A percentile compares a stretch with the other conserved stretches of the same genome.
Conservation (phyloP, 1,140 invertebrate species). For the Mycetomoellerius zeteki region DNA sequence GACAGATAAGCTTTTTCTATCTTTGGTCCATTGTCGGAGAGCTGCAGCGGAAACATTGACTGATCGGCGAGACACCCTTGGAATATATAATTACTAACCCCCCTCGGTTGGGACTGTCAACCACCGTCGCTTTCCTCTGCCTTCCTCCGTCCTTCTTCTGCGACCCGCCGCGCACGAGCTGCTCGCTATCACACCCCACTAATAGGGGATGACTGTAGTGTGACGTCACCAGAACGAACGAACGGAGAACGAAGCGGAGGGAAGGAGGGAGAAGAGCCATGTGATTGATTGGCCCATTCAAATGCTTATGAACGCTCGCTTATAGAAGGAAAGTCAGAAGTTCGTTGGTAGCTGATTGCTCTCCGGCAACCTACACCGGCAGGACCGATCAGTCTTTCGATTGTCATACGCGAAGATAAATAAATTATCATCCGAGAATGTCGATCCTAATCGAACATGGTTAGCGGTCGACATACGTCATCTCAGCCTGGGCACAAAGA, state of each 20-base stretch:
- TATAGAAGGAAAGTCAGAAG: slow-evolving; percentile 70
- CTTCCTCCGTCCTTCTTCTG: slow-evolving; percentile 46
- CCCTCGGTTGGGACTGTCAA: slow-evolving; percentile 61
- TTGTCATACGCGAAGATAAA: slow-evolving; percentile 84
- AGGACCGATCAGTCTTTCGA: slow-evolving; percentile 83
- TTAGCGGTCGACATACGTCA: slow-evolving; percentile 67
- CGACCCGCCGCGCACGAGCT: slow-evolving; percentile 64
- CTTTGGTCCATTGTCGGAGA: slow-evolving; percentile 83
- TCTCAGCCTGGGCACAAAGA: slow-evolving; percentile 51
- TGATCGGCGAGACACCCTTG: slow-evolving; percentile 86
- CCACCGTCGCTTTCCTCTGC: slow-evolving; percentile 52
- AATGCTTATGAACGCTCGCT: slow-evolving; percentile 84
- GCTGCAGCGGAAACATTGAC: slow-evolving; percentile 87
- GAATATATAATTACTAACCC: slow-evolving; percentile 86
- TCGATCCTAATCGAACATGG: slow-evolving; percentile 72
- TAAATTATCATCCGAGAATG: slow-evolving; percentile 82
- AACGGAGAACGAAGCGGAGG: slow-evolving; percentile 61
- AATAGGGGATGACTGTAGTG: slow-evolving; percentile 83
- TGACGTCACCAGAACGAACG: slow-evolving; percentile 81
- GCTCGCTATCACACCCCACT: slow-evolving; percentile 83
- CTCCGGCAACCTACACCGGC: slow-evolving; percentile 57
- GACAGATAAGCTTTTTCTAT: slow-evolving; percentile 87
- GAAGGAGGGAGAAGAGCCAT: slow-evolving; percentile 69
- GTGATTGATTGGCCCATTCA: slow-evolving; percentile 86
- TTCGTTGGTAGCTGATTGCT: slow-evolving; percentile 77